These are phyloP conservation scores for Eumacrocentrus americanus DNA, from an alignment of 2,888 invertebrate genomes.

Conservation along the genomic window DNA sequence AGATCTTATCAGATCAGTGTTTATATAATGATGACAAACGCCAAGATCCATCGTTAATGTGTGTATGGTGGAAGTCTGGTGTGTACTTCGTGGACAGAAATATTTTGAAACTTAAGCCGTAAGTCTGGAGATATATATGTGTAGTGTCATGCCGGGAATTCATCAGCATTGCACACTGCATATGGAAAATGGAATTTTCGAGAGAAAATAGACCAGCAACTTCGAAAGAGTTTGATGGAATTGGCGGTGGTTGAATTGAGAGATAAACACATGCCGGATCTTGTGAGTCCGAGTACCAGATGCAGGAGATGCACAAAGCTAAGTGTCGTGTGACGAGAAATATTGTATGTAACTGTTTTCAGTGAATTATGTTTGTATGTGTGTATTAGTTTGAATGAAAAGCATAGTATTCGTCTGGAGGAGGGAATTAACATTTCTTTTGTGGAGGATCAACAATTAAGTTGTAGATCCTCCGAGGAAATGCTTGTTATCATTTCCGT, in stretches of 20 bases:
- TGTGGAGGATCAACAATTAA: conserved; percentile 11
- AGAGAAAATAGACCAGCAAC: not conserved
- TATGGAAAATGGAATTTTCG: conserved; percentile 11
- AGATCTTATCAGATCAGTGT: not conserved
- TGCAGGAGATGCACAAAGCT: not conserved
- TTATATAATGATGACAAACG: too few species aligned
- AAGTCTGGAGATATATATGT: conserved; percentile 11
- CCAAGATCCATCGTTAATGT: too few species aligned
- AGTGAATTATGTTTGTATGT: too few species aligned
- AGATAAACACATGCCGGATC: not conserved
- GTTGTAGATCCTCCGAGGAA: conserved; percentile 27
- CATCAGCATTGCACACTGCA: conserved; percentile 28
- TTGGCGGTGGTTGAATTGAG: not conserved
- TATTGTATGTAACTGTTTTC: conserved; percentile 42
- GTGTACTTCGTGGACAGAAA: conserved; percentile 10
- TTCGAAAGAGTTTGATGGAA: not conserved
- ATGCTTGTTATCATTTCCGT: conserved; percentile 3
- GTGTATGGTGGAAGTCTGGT: not conserved
- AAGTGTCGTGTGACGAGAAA: conserved; percentile 38
- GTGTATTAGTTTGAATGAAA: conserved; percentile 19
- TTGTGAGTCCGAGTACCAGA: not conserved
- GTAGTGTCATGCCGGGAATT: conserved; percentile 30
- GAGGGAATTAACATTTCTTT: conserved; percentile 14
- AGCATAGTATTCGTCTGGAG: conserved; percentile 24
- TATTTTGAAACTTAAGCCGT: conserved; percentile 37